Percentiles rank a stretch among this genome's conserved stretches.
Conservation (phyloP, 2,797 vertebrate genomes). For the Salarias fasciatus region DNA sequence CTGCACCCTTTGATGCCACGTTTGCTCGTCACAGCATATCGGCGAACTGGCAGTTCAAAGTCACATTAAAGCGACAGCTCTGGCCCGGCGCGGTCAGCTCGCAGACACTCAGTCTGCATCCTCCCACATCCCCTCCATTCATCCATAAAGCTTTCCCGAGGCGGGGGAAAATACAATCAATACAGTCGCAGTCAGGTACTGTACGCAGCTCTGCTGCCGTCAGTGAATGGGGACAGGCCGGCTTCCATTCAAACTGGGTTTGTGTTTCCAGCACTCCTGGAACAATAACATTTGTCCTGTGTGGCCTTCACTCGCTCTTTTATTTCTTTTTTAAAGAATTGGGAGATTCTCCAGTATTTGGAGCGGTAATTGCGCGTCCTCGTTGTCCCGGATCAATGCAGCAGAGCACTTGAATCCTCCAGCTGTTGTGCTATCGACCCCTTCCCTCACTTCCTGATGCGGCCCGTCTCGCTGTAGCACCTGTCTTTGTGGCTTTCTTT, state of each 20-base stretch:
- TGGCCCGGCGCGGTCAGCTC: constrained; percentile 48
- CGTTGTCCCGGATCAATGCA: constrained; percentile 58
- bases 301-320: constrained; percentile 24
- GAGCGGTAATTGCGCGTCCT: constrained; percentile 57
- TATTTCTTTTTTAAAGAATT: constrained; percentile 36
- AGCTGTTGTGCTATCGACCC: constrained; percentile 54
- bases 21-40: constrained; percentile 14
- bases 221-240: constrained; percentile 37
- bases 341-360: constrained; percentile 22
- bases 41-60: constrained; percentile 34
- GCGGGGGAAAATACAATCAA: constrained; percentile 50
- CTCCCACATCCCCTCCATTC: constrained; percentile 56
- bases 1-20: constrained; percentile 1
- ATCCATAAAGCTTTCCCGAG: constrained; percentile 49
- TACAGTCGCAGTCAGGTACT: constrained; percentile 44
- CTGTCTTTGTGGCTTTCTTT: constrained; percentile 28
- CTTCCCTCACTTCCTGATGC: constrained; percentile 30
- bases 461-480: constrained; percentile 22
- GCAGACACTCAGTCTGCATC: constrained; percentile 56
- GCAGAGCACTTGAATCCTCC: constrained; percentile 41
- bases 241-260: constrained; percentile 57
- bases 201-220: constrained; percentile 18
- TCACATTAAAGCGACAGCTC: constrained; percentile 46
- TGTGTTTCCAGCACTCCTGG: constrained; percentile 29
- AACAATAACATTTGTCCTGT: constrained; percentile 43